These are phyloP conservation scores for Istiophorus platypterus DNA, from an alignment of 2,113 vertebrate genomes.

Conservation along the genomic window DNA sequence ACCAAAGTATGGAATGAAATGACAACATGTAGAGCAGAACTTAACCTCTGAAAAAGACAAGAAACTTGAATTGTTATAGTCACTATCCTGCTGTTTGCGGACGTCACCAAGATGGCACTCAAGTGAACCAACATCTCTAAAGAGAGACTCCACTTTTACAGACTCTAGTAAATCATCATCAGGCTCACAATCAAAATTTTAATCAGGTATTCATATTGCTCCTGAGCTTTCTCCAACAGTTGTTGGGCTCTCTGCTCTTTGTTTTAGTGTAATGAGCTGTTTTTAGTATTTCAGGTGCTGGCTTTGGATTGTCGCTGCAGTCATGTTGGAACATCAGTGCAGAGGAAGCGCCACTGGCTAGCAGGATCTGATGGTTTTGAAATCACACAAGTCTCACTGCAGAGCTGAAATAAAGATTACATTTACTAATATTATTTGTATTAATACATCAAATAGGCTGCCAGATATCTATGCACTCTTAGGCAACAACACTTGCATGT, in stretches of 20 bases:
- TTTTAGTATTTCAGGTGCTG: conserved; percentile 8
- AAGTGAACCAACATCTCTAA: conserved; percentile 1
- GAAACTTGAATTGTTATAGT: not conserved
- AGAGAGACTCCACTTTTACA: conserved; percentile 4
- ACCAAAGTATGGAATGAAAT: not conserved
- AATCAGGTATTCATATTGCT: conserved; percentile 18
- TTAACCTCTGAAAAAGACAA: not conserved
- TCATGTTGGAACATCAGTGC: not conserved
- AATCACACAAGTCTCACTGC: not conserved
- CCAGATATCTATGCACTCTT: not conserved
- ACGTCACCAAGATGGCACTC: not conserved
- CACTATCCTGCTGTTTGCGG: not conserved
- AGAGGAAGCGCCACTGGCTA: not conserved
- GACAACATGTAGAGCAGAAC: not conserved
- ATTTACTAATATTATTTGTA: not conserved
- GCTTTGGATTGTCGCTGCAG: conserved; percentile 14
- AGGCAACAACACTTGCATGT: no score
- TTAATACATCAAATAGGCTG: not conserved
- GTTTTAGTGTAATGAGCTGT: not conserved
- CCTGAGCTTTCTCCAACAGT: not conserved
- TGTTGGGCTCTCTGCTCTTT: conserved; percentile 1
- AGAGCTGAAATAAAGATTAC: not conserved
- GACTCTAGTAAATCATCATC: conserved; percentile 8
- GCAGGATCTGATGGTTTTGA: conserved; percentile 10
- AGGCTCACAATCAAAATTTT: conserved; percentile 1